Evolutionary conservation across 1,140 invertebrate species (phyloP).

Genomic region (Drosophila grimshawi): DNA sequence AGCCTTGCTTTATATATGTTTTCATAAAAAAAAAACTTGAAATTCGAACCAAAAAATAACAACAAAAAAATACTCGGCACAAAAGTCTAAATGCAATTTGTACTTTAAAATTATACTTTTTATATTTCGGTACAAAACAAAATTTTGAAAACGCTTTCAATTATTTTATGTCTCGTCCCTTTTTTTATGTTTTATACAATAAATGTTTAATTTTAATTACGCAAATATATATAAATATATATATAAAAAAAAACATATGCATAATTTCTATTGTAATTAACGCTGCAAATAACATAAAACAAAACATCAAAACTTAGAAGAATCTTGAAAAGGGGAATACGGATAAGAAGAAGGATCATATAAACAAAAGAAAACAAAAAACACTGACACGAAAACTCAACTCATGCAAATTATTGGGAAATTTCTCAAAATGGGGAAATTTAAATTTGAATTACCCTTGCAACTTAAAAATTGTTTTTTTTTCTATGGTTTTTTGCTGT

Average conservation of each 20-base stretch:
- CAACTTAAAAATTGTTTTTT: conserved; percentile 14
- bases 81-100: conserved; percentile 49
- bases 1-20: conserved; percentile 62
- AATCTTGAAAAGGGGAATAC: conserved; percentile 34
- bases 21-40: conserved; percentile 30
- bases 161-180: conserved; percentile 51
- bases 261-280: conserved; percentile 79
- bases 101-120: conserved; percentile 47
- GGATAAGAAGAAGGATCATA: conserved; percentile 18
- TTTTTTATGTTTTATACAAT: conserved; percentile 56
- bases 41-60: conserved; percentile 71
- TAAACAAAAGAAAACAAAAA: conserved; percentile 31
- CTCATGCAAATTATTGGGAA: conserved; percentile 44
- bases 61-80: conserved; percentile 66
- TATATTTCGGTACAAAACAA: conserved; percentile 59
- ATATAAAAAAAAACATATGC: conserved; percentile 66
- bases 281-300: conserved; percentile 62
- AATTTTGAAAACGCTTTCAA: conserved; percentile 52
- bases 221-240: conserved; percentile 78
- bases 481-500: conserved; percentile 43
- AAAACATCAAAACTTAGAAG: conserved; percentile 36
- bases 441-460: conserved; percentile 1
- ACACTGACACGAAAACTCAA: conserved; percentile 41
- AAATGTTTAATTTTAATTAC: conserved; percentile 72
- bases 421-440: neutral